Base-by-base conservation (phyloP, 2,888 invertebrate species). In the Clanis bilineata region DNA sequence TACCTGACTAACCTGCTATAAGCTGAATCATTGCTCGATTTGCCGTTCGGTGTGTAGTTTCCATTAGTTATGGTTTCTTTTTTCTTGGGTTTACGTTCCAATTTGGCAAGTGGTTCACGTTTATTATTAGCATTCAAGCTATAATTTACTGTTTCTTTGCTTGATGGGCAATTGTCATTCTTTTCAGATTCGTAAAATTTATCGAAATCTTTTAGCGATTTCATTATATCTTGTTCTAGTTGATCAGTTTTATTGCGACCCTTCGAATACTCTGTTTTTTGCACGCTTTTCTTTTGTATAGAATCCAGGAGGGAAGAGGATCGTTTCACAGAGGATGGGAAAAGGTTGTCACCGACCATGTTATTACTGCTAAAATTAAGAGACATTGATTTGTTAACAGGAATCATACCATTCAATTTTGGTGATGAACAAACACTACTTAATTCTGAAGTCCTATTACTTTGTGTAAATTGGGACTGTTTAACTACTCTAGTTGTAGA, bases 1-100 rank as follows among this genome's bases (percentile, higher is more conserved):
- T 89, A 88, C 91, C 90, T 90, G 86, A 87, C 92, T 93, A 92
- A 97, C 97, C 97, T 97, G 94, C 96, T 96, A 88, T 97, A 97
- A 59, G 97, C 97, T 28, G 97, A 97, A 86, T 97, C 97, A 28
- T 85, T 86, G 77, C 86, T 94, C 43, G 74, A 68, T 73, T 84
- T 89, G 57, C 85, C 88, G 66, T 82, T 88, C 12, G 85, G 86
- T 67, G 83, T 90, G 76, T 74, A 83, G 77, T 90, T 86, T 65
- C 83, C 90, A 68, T 89, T 91, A 58, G 79, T 65, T 32, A 85
- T 58, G 51, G 72, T 76, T 25, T 84, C 87, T 32, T 69, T 71
- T 67, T 88, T 91, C 66, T 86, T 84, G 61, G 76, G 81, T 69
- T 85, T 92, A 54, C 79, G 76, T 39, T 90, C 88, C 38, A 74